Base-by-base conservation (phyloP, 2,113 vertebrate genomes). In the Alethe castanea region DNA sequence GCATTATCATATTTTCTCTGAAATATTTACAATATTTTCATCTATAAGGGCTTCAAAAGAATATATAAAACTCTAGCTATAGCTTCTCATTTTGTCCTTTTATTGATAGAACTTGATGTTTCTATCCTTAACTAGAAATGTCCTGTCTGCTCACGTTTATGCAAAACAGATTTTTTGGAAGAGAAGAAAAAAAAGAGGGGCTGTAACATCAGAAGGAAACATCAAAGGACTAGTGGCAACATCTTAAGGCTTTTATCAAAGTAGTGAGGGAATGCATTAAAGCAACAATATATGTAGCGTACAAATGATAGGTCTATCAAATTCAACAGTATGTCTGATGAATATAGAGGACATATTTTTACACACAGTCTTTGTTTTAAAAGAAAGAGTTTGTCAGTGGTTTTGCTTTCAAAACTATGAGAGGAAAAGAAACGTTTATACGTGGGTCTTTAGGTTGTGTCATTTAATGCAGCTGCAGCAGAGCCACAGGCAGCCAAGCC, bases 231-330 rank as follows among this genome's bases (percentile, higher is more conserved):
- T 96, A 87, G 97, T 97, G 93, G 96, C 95, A 98, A 94, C 95
- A 94, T 98, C 98, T 97, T 97, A 98, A 95, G 96, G 94, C 97
- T 98, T 98, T 98, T 98, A 98, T 98, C 97, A 98, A 98, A 98
- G 98, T 96, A 98, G 97, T 97, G 67, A 98, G 92, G 92, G 98
- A 98, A 98, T 97, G 97, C 97, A 98, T 98, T 98, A 98, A 98
- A 98, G 98, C 96, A 98, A 98, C 96, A 98, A 97, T 97, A 95
- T 89, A 95, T 81, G 84, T 92, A 92, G 82, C 87, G 85, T 94
- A 95, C 92, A 94, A 97, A 97, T 97, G 96, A 96, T 71, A 83
- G 88, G 91, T 96, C 95, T 97, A 77, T 94, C 94, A 97, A 97
- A 96, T 95, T 95, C 96, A 96, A 76, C 91, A 89, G 65, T 73